phyloP scores from a whole-genome alignment of 2,113 vertebrate species.

The Rhizomys pruinosus region DNA sequence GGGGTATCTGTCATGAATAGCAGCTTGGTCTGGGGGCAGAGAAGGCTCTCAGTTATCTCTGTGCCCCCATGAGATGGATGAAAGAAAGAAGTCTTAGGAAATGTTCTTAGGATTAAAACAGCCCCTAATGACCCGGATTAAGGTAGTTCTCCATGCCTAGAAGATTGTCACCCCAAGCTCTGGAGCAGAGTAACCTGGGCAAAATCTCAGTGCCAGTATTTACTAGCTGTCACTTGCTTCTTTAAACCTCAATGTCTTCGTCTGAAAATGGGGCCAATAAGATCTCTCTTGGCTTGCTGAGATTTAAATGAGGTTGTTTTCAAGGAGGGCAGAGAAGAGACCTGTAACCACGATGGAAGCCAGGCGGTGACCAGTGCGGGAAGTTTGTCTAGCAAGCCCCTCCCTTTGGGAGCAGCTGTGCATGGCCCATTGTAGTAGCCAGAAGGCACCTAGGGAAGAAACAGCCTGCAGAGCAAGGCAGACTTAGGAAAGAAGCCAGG shows the following conservation, averaged over 20 bases:
- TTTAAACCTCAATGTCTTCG: background rate
- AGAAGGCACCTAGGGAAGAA: background rate
- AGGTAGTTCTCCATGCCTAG: background rate
- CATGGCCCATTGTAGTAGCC: too few species aligned
- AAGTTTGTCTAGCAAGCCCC: background rate
- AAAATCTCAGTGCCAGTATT: background rate
- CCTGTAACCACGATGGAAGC: too few species aligned
- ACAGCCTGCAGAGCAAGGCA: too few species aligned
- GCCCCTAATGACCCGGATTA: background rate
- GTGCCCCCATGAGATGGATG: background rate
- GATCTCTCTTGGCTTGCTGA: background rate
- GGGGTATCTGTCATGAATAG: background rate
- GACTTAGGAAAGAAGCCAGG: background rate
- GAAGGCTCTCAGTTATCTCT: background rate
- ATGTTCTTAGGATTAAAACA: conserved; percentile 17
- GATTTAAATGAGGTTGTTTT: too few species aligned
- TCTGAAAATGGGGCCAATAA: background rate
- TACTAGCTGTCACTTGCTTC: background rate
- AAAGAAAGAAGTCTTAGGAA: too few species aligned
- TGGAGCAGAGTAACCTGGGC: background rate
- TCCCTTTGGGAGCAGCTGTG: background rate
- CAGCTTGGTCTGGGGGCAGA: background rate
- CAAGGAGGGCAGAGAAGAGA: background rate
- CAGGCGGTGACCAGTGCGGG: background rate
- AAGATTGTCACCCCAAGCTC: background rate